Conservation (phyloP, 1,140 invertebrate species). For the Chrysopa pallens region DNA sequence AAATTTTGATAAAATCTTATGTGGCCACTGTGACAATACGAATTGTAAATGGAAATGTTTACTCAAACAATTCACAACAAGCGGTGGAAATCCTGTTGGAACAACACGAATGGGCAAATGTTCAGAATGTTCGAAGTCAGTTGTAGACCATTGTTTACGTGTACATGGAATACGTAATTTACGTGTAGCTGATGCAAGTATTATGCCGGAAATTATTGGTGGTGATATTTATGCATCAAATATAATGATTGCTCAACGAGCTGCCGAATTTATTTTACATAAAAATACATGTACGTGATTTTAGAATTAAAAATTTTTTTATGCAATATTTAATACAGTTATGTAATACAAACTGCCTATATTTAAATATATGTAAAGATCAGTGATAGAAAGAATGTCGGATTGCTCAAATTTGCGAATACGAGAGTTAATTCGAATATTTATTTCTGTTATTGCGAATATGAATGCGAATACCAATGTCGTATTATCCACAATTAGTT, state of each 20-base stretch:
- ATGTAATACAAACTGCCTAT: no score
- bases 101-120: constrained; percentile 58
- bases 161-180: constrained; percentile 45
- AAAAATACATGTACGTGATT: constrained; percentile 16
- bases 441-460: no score
- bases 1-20: constrained; percentile 24
- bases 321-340: no score
- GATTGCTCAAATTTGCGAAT: no score
- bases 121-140: constrained; percentile 25
- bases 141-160: constrained; percentile 45
- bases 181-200: constrained; percentile 59
- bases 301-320: no score
- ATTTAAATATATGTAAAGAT: no score
- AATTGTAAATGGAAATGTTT: constrained; percentile 46
- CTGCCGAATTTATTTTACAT: constrained; percentile 45
- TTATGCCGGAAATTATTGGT: constrained; percentile 55
- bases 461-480: no score
- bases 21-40: constrained; percentile 21
- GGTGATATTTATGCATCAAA: constrained; percentile 61
- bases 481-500: no score
- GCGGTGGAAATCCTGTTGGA: constrained; percentile 51
- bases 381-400: no score
- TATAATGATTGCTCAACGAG: constrained; percentile 66
- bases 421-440: no score
- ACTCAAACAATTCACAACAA: constrained; percentile 36